Evolutionary conservation across 2,888 invertebrate genomes (phyloP).

Genomic region (Mactromeris polynyma): DNA sequence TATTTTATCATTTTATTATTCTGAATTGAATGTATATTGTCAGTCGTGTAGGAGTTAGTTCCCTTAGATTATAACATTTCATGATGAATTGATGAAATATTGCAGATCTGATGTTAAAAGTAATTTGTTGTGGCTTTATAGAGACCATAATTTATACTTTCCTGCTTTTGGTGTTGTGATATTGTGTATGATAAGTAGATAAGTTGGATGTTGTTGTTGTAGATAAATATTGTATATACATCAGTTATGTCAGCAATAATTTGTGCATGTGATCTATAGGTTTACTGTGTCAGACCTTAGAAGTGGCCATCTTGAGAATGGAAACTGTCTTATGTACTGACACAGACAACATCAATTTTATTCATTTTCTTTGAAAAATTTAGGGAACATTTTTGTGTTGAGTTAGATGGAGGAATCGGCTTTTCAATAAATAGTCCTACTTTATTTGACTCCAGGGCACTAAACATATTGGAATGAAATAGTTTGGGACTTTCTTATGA

Average conservation of each 20-base stretch:
- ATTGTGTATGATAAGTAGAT: neutral
- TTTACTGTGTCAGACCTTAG: neutral
- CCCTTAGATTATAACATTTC: neutral
- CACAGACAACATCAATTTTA: neutral
- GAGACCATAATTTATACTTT: neutral
- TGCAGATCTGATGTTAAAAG: neutral
- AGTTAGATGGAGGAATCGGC: too few species aligned
- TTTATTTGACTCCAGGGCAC: too few species aligned
- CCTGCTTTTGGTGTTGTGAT: constrained; percentile 29
- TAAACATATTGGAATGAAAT: too few species aligned
- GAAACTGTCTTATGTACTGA: neutral
- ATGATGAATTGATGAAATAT: neutral
- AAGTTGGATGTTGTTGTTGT: neutral
- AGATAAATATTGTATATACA: neutral
- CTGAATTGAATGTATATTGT: neutral
- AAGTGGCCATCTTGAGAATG: neutral
- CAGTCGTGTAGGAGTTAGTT: neutral
- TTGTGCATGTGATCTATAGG: neutral
- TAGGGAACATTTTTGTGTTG: too few species aligned
- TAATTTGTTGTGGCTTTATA: constrained; percentile 28
- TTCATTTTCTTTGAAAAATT: too few species aligned
- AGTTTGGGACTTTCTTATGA: too few species aligned
- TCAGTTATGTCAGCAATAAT: neutral
- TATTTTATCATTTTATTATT: neutral
- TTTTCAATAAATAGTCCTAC: too few species aligned